phyloP scores from a whole-genome alignment of 2,113 vertebrate genomes.

The Marmota flaviventris region DNA sequence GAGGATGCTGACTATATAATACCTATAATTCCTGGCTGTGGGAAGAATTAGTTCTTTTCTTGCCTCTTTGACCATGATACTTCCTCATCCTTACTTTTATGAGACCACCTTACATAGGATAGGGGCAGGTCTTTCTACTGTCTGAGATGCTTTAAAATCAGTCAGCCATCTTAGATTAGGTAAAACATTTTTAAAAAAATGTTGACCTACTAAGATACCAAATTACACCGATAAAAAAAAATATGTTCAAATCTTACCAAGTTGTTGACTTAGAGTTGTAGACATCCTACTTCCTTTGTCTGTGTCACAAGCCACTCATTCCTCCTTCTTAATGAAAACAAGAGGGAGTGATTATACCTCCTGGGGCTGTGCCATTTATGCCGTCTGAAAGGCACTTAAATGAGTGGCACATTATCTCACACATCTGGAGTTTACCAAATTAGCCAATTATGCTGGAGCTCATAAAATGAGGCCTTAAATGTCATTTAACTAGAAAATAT shows the following conservation, averaged over 20 bases:
- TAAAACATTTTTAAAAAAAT: slow-evolving; percentile 3
- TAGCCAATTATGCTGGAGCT: slow-evolving; percentile 83
- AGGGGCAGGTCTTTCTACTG: slow-evolving; percentile 5
- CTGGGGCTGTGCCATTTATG: slow-evolving; percentile 81
- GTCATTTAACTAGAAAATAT: slow-evolving; percentile 86
- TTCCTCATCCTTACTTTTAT: neutral
- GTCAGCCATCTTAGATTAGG: neutral
- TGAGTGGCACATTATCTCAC: slow-evolving; percentile 85
- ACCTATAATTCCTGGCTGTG: neutral
- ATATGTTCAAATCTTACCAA: slow-evolving; percentile 9
- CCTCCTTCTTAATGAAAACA: slow-evolving; percentile 82
- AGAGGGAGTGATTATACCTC: slow-evolving; percentile 83
- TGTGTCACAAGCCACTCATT: slow-evolving; percentile 76
- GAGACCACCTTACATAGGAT: neutral
- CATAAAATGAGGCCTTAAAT: slow-evolving; percentile 86
- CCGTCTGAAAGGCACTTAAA: slow-evolving; percentile 81
- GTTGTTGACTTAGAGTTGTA: slow-evolving; percentile 60
- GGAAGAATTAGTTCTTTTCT: neutral
- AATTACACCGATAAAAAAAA: slow-evolving; percentile 42
- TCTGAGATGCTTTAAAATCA: slow-evolving; percentile 7
- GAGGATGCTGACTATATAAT: neutral
- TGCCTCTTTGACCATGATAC: neutral
- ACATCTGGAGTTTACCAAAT: slow-evolving; percentile 86
- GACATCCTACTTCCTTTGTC: slow-evolving; percentile 76
- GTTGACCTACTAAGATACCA: slow-evolving; percentile 50